Conservation (phyloP, 2,113 vertebrate species). For the Rhynchomys soricoides region DNA sequence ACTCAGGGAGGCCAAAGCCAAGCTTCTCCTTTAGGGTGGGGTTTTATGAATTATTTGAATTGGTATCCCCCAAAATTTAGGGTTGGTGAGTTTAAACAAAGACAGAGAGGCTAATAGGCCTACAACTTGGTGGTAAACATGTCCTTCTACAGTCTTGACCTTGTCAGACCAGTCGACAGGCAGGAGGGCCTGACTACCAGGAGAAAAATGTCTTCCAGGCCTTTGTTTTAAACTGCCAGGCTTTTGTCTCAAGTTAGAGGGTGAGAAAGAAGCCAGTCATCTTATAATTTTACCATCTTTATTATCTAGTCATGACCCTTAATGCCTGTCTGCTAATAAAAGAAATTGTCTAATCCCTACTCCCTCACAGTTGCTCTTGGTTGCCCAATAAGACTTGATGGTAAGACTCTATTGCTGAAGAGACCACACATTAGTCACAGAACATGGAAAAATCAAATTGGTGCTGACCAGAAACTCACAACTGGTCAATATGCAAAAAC, state of each 20-base stretch:
- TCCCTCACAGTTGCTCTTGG: not conserved
- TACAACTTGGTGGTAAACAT: not conserved
- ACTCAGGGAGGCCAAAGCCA: not conserved
- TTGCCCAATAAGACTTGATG: not conserved
- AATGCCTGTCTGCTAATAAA: not conserved
- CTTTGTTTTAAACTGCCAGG: not conserved
- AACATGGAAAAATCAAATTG: not conserved
- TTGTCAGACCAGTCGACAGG: not conserved
- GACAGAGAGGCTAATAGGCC: not conserved
- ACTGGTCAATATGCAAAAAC: not conserved
- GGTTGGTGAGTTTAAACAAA: not conserved
- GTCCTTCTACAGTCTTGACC: not conserved
- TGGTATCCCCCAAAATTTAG: not conserved
- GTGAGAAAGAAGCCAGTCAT: not conserved
- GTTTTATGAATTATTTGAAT: not conserved
- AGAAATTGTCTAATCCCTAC: not conserved
- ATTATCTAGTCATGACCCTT: not conserved
- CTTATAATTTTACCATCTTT: not conserved
- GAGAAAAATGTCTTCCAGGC: not conserved
- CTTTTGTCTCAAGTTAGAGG: not conserved
- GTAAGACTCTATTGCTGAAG: not conserved
- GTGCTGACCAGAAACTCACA: not conserved
- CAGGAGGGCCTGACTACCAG: not conserved
- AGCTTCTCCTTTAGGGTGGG: not conserved
- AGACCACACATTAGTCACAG: not conserved